A percentile compares a stretch with the other conserved stretches of the same genome.
Evolutionary conservation across 2,797 vertebrate species (phyloP).

Genomic region (Anguilla anguilla): DNA sequence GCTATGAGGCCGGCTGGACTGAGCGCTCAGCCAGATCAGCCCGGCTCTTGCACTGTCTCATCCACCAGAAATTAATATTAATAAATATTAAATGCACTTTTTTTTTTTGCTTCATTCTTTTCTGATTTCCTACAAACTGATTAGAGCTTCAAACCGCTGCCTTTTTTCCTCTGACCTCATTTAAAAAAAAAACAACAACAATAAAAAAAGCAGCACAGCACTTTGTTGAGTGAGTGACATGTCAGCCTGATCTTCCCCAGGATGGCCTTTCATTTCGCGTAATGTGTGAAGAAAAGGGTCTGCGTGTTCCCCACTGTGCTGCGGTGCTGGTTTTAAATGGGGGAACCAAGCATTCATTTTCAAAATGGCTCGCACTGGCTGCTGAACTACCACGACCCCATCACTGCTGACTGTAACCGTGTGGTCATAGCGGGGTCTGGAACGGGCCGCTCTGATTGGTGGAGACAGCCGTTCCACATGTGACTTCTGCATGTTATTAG

Average conservation of each 20-base stretch:
- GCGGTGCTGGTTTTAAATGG: background rate
- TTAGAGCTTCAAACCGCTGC: background rate
- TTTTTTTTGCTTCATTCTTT: background rate
- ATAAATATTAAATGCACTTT: background rate
- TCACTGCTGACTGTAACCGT: background rate
- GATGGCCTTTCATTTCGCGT: background rate
- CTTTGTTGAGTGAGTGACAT: background rate
- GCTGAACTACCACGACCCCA: background rate
- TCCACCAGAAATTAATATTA: constrained; percentile 1
- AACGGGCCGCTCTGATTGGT: background rate
- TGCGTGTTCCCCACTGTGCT: background rate
- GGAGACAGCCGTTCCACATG: background rate
- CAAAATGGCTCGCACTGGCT: background rate
- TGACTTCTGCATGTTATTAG: background rate
- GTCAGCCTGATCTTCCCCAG: background rate
- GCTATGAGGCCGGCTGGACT: too few relatives aligned
- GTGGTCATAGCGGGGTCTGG: background rate
- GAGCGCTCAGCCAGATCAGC: too few relatives aligned
- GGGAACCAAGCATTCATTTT: background rate
- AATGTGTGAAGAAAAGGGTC: background rate
- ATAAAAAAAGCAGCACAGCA: background rate
- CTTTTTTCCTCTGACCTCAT: background rate
- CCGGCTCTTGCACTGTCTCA: background rate
- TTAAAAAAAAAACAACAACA: background rate
- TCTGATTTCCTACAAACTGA: background rate